Base-by-base conservation (phyloP, 2,888 invertebrate genomes). In the Apotomis betuletana region DNA sequence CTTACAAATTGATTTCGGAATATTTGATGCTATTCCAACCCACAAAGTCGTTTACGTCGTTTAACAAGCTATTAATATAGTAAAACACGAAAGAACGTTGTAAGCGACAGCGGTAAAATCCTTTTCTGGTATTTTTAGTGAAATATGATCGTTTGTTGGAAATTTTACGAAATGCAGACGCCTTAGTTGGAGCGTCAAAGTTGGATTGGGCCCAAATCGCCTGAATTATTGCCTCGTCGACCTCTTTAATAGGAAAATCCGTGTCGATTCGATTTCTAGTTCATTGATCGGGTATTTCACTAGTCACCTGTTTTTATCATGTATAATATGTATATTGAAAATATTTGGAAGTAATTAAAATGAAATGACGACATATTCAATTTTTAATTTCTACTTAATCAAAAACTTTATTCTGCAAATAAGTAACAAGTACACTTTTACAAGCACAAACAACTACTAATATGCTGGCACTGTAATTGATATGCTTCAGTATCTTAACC, bases 201-300 rank as follows among this genome's bases (percentile, higher is more conserved):
- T 71, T 71, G 67, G 57, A 71, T 57, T 61, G 71, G 57, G n/a
- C 67, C 67, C 71, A 71, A 67, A 51, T 67, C 60, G 65, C 51
- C 44, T 71, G 67, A 71, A 49, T 62, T 67, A 71, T 71, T 67
- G 36, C 67, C 13, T 15, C 55, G 10, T 55, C 49, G 60, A 67
- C 55, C 65, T 60, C 59, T 60, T 62, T 57, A 9, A 55, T n/a
- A 49, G 60, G 64, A 46, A 67, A 67, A 70, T 70, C 61, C 61
- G 6, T 46, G 69, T 59, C 49, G 44, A 59, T 59, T 58, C 44
- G 12, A 55, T 38, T 54, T 70, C 51, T 46, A 15, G 13, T 36
- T 38, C 27, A 38, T 63, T 51, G 57, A n/a, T 52, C 41, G 41
- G 27, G 27, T 27, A 27, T 27, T 27, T 27, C 27, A 27, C 27